phyloP scores from a whole-genome alignment of 1,140 invertebrate genomes.

The Olivierus martensii region DNA sequence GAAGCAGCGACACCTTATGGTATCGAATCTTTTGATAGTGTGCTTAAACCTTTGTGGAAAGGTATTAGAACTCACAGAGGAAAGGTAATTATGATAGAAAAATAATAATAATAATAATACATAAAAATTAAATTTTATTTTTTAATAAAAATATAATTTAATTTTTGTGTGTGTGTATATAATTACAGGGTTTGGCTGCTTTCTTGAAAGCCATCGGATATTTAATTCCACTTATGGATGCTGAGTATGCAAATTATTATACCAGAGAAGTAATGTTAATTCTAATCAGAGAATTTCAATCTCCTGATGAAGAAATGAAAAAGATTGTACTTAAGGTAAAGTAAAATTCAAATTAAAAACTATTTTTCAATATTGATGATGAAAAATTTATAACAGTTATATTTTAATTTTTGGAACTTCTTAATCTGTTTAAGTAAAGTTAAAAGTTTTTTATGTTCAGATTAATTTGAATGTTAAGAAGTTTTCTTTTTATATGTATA shows the following conservation, averaged over 20 bases:
- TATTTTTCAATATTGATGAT: no score
- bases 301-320: conserved; percentile 99
- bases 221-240: conserved; percentile 98
- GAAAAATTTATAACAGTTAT: no score
- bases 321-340: conserved; percentile 95
- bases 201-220: conserved; percentile 99
- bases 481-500: no score
- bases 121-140: no score
- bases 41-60: conserved; percentile 97
- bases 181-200: conserved; percentile 75
- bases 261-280: conserved; percentile 99
- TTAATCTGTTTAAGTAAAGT: no score
- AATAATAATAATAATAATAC: no score
- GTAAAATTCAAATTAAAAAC: no score
- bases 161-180: no score
- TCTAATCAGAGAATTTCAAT: conserved; percentile 97
- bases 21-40: conserved; percentile 99
- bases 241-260: conserved; percentile 99
- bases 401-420: no score
- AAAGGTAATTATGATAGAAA: conserved; percentile 49
- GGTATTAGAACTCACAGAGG: conserved; percentile 96
- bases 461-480: no score
- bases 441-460: no score
- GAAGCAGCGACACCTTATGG: conserved; percentile 99
- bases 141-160: background rate